Base-by-base conservation (phyloP, 2,797 vertebrate genomes). In the Phoebastria nigripes region DNA sequence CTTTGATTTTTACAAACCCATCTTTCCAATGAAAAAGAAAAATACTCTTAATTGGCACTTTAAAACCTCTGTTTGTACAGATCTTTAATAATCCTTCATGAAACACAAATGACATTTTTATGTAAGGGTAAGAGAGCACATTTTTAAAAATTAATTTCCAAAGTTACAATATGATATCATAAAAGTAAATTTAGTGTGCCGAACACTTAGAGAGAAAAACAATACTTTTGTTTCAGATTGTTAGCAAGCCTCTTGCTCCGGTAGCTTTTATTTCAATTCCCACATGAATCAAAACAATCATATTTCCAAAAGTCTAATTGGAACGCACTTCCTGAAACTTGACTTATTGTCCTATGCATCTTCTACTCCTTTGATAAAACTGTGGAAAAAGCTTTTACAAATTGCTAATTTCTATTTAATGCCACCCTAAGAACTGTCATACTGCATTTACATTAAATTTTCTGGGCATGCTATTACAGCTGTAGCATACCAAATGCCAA, bases 321-420 rank as follows among this genome's bases (percentile, higher is more conserved):
- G 33, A 94, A 71, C 24, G 74, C 15, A 11, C 15, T 42, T 74
- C n/a, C 66, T 81, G 65, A 87, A 83, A 74, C 65, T 24, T 78
- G 29, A 70, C 28, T 94, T 83, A n/a, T 6, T 87, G 79, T 82
- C 44, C 82, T 51, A 18, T 35, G 19, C 20, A 84, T 83, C 42
- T 76, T 67, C 73, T 54, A 37, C 24, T 76, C 26, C n/a, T 88
- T 47, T 88, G 42, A 93, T 83, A 83, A 90, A 91, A 87, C 19
- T 39, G n/a, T 14, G 25, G 31, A 69, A 94, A 81, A 28, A 61
- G 24, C 31, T 65, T 90, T 63, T 86, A 80, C 42, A 82, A 90
- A 73, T 46, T 61, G 11, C 18, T 94, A 72, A 90, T 94, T 93
- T 85, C 65, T 90, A 47, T 86, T 92, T 94, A 91, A 91, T 78